A percentile compares a stretch with the other conserved stretches of the same genome.
phyloP scores from a whole-genome alignment of 2,113 vertebrate genomes.

The Taxidea taxus region DNA sequence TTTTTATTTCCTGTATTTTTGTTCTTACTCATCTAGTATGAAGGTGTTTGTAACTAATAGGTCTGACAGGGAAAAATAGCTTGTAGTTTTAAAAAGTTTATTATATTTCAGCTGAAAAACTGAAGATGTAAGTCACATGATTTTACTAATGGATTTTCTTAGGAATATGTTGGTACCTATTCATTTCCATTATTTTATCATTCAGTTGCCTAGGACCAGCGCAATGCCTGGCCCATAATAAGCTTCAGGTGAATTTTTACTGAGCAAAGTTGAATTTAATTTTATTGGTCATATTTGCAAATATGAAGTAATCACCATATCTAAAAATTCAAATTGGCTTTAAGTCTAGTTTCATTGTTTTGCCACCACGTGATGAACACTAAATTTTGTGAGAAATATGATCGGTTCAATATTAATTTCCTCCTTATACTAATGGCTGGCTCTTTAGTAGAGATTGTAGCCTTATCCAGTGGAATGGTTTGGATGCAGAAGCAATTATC shows the following conservation, averaged over 20 bases:
- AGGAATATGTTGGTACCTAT: background rate
- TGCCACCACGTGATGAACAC: background rate
- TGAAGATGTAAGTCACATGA: background rate
- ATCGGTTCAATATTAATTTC: slow-evolving; percentile 24
- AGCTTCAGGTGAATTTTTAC: background rate
- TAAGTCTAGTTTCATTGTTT: slow-evolving; percentile 2
- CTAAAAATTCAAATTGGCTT: background rate
- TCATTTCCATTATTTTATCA: slow-evolving; percentile 13
- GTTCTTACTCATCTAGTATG: slow-evolving; percentile 65
- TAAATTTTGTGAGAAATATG: background rate
- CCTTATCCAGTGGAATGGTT: background rate
- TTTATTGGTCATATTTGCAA: slow-evolving; percentile 13
- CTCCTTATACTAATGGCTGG: background rate
- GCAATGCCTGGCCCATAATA: background rate
- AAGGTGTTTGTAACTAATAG: slow-evolving; percentile 79
- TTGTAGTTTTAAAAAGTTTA: slow-evolving; percentile 15
- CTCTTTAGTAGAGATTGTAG: slow-evolving; percentile 8
- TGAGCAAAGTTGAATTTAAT: background rate
- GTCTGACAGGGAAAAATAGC: background rate
- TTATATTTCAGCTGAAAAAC: background rate
- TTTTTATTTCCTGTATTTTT: slow-evolving; percentile 79
- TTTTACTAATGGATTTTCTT: slow-evolving; percentile 16
- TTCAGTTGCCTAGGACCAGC: background rate
- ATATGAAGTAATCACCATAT: background rate
- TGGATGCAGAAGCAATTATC: background rate